Evolutionary conservation across 2,113 vertebrate genomes (phyloP), one percentile per base, ranked within the genome.

Genomic region (Azemiops feae): DNA sequence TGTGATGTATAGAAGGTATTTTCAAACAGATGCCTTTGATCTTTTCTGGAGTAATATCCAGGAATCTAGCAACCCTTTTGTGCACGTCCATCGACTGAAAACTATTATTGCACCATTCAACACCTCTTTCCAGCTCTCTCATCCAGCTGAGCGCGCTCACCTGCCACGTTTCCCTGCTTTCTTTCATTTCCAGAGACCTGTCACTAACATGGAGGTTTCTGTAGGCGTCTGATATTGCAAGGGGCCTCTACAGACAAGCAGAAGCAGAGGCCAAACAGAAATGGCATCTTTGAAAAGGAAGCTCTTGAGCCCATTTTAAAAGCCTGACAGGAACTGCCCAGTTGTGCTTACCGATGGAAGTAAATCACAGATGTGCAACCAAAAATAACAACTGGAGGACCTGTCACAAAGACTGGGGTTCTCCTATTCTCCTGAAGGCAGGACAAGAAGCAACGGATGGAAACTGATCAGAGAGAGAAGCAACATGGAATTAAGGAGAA

Each of bases 251-350:
- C 52, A 0, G 86, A 3, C 55, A 34, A 47, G 89, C 94, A 18
- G 74, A 22, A 39, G 20, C 92, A 88, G 93, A 92, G 14, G 30
- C 7, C 0, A 1, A 11, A 14, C 2, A 14, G 89, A 91, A 54
- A 89, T 4, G 55, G 57, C 18, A 34, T 47, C 7, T 50, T 92
- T 93, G 43, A 89, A 81, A 81, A 20, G 16, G n/a, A 81, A 5
- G n/a, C 2, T 18, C n/a, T 74, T 34, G 14, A 20, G n/a, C n/a
- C n/a, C n/a, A 20, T 47, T 50, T 87, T 27, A 27, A 87, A 87
- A 47, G 43, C 45, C 12, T 43, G 47, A 16, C 0, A 0, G 43
- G 27, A 0, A 0, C n/a, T 23, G 6, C 6, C 30, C n/a, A 85
- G 5, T 2, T 27, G 55, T 25, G 20, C 45, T 81, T 43, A 16